A percentile compares a stretch with the other conserved stretches of the same genome.
Conservation (phyloP, 2,797 vertebrate genomes). For the Vireo griseus region DNA sequence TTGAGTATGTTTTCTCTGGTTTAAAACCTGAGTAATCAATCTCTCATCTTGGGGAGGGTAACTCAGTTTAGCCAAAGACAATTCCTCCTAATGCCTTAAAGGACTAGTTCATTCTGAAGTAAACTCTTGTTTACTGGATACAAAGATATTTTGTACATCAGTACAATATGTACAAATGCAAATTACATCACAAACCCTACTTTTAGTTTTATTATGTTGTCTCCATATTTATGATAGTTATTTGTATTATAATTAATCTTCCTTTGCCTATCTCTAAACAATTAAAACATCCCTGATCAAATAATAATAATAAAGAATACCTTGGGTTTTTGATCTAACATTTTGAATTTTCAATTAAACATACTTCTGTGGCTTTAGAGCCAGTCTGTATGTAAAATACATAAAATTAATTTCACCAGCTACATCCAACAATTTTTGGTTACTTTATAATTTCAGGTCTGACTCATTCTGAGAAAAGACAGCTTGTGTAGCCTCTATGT, state of each 20-base stretch:
- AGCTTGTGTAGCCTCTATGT: not conserved
- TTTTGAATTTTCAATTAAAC: not conserved
- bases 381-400: not conserved
- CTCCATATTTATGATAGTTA: not conserved
- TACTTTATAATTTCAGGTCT: constrained; percentile 25
- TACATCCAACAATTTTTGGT: not conserved
- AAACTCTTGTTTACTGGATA: not conserved
- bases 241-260: not conserved
- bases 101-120: not conserved
- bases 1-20: not conserved
- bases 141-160: not conserved
- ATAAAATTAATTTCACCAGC: not conserved
- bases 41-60: not conserved
- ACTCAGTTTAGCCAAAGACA: not conserved
- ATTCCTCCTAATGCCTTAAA: not conserved
- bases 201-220: not conserved
- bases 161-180: not conserved
- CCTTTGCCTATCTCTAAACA: not conserved
- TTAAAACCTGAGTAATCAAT: not conserved
- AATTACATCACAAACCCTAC: not conserved
- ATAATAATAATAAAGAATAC: not conserved
- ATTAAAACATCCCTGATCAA: not conserved
- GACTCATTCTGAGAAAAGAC: not conserved
- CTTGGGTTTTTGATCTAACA: not conserved
- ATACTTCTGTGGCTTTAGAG: not conserved